Evolutionary conservation across 2,888 invertebrate species (phyloP).

Genomic region (Rugalucina vietnamica): DNA sequence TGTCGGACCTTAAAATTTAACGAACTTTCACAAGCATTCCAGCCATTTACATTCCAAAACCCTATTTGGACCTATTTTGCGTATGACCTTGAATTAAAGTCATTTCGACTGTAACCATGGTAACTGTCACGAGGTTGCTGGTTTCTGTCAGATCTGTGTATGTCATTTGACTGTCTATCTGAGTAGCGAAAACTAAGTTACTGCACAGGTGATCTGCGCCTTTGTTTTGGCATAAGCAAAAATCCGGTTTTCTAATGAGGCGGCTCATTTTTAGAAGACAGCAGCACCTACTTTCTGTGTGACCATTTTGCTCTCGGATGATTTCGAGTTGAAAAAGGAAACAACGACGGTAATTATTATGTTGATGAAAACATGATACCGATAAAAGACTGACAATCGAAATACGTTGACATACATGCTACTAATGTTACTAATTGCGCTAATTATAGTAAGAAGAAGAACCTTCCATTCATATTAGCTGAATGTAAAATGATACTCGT

Average conservation of each 20-base stretch:
- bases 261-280: background rate
- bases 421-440: too few species aligned
- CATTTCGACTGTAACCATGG: too few species aligned
- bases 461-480: too few species aligned
- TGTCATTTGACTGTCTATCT: background rate
- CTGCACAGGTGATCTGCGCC: background rate
- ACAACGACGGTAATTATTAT: too few species aligned
- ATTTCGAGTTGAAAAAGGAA: too few species aligned
- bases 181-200: background rate
- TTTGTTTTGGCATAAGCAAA: background rate
- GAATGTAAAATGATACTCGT: too few species aligned
- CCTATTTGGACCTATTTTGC: background rate
- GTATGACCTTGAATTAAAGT: background rate
- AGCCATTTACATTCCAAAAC: constrained; percentile 7
- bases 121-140: background rate
- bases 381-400: too few species aligned
- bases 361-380: too few species aligned
- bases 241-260: background rate
- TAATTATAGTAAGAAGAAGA: too few species aligned
- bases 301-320: too few species aligned
- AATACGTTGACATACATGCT: too few species aligned
- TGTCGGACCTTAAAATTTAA: constrained; percentile 15
- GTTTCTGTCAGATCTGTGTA: background rate
- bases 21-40: background rate
- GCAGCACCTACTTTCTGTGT: too few species aligned